Base-by-base conservation (phyloP, 1,140 invertebrate genomes). In the Dendroctonus ponderosae region DNA sequence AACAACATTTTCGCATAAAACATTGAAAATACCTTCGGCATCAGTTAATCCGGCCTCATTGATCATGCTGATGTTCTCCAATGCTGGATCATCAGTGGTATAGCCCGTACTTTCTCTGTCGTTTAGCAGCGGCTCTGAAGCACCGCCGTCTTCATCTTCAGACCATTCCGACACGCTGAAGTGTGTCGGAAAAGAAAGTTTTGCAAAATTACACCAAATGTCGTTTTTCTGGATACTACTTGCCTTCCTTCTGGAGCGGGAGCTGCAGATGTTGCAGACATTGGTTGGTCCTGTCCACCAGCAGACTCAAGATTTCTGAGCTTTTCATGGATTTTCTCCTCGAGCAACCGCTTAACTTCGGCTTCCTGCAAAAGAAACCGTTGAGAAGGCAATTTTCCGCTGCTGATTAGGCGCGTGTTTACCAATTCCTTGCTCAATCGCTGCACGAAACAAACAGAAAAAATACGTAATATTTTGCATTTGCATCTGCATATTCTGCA, bases 1-100 rank as follows among this genome's bases (percentile, higher is more conserved):
- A 53, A n/a, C 12, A 26, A 26, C 1, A 26, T 26, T 1, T 26
- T 26, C 3, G 26, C 12, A 14, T 53, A 14, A 14, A 61, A 46
- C 26, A 49, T 7, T 5, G 12, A 42, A 12, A 39, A 49, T 73
- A 66, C 84, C 91, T 83, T 93, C 91, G 6, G 89, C 90, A 81
- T 93, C 91, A 6, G 90, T 93, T 15, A 92, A 83, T n/a, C 90
- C 91, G 44, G 89, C 88, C 79, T 92, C 91, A 79, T 92, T 91
- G 11, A 92, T 78, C 82, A 92, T 86, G 37, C 90, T 92, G 7
- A 91, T 85, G 79, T 92, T 92, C 77, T 92, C 91, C 7, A 92
- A 79, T 11, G 89, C 89, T 1, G 90, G 89, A 79, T 92, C 91
- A 78, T 92, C 90, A 0, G 89, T 91, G 9, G 88, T 90, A 77